Evolutionary conservation across 2,113 vertebrate species (phyloP), one percentile per base, ranked within the genome.

Genomic region (Phrynocephalus versicolor): DNA sequence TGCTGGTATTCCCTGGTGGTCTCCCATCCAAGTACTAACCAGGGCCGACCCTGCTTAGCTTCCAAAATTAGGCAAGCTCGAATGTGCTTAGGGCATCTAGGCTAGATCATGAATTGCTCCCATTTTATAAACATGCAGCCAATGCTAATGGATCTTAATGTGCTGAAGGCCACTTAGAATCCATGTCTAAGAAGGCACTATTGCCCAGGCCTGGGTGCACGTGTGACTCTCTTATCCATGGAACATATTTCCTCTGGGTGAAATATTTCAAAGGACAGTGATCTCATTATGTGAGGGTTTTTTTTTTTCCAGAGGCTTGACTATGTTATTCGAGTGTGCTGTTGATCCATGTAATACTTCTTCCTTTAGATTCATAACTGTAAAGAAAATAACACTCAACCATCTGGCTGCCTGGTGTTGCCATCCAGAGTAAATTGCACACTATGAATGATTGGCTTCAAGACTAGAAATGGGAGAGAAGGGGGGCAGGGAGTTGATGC

Each of bases 351-450:
- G 45, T 65, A 88, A 41, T 83, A 79, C 85, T 86, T 90, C 8
- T 90, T 79, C 87, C 64, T 87, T 88, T 58, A 84, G 30, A 85
- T 87, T 21, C 67, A 65, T 85, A 77, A 72, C 72, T 84, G 30
- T 25, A 75, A 76, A 74, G 82, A 72, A 73, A 73, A 85, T 25
- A 65, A 88, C 75, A 1, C 4, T 19, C 64, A 85, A 39, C 41
- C 37, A 82, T 88, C 79, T 93, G 74, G n/a, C 83, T 92, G 37
- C 58, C n/a, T 88, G 89, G 85, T 76, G 45, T 91, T 88, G 86
- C 70, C 37, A 85, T 85, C 72, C 55, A 83, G 45, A 81, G 39
- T 81, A 72, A 41, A 57, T 91, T 91, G 88, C 80, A 74, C 65
- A 0, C 55, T 81, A 30, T 88, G 70, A 90, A 75, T 80, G 45